Conservation (phyloP, 2,113 vertebrate genomes). For the Nerophis lumbriciformis region DNA sequence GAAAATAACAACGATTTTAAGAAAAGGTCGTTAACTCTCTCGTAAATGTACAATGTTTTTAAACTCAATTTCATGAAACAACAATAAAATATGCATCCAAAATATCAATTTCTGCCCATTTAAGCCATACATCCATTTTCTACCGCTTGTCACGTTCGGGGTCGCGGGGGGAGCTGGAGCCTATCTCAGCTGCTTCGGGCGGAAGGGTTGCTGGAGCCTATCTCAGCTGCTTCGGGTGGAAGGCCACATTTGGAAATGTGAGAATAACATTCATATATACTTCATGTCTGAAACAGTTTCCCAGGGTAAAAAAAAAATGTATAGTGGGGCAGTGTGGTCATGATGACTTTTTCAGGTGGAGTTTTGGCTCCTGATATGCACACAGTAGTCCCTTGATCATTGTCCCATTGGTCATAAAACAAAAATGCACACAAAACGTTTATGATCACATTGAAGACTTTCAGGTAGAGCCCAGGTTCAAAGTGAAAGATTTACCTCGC, state of each 20-base stretch:
- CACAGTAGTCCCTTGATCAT: background rate
- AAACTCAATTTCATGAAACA: constrained; percentile 3
- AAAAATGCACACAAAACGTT: constrained; percentile 7
- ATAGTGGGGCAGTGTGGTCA: constrained; percentile 29
- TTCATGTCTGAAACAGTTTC: constrained; percentile 32
- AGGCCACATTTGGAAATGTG: background rate
- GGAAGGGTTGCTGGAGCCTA: too few species aligned
- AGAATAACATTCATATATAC: constrained; percentile 26
- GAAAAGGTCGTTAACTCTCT: background rate
- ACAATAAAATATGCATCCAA: constrained; percentile 1
- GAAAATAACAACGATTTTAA: constrained; percentile 10
- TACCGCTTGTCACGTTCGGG: too few species aligned
- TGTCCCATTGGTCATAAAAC: background rate
- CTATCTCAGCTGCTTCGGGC: too few species aligned
- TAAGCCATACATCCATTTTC: background rate
- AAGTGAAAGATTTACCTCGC: constrained; percentile 22
- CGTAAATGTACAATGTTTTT: background rate
- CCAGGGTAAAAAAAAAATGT: constrained; percentile 27
- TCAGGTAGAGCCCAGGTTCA: constrained; percentile 14
- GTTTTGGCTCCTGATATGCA: constrained; percentile 24
- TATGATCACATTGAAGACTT: constrained; percentile 3
- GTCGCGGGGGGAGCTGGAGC: too few species aligned
- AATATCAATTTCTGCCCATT: constrained; percentile 16
- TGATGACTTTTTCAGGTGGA: constrained; percentile 48
- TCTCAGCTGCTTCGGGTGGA: too few species aligned